Base-by-base conservation (phyloP, 2,797 vertebrate species). In the Pachyuromys duprasi region DNA sequence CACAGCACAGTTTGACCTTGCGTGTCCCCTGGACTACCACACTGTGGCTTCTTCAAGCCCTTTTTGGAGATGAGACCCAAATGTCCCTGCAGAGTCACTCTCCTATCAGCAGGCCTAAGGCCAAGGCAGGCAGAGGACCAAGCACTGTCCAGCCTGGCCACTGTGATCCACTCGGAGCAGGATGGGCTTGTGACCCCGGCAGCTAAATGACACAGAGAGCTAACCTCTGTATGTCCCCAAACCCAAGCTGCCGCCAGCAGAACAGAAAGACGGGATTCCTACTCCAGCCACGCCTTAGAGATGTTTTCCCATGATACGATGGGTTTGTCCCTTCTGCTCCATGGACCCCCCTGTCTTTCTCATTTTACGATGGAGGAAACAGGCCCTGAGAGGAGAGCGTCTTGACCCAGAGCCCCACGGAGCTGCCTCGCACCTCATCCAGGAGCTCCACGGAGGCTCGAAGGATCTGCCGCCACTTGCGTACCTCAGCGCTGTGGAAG, bases 381-480 rank as follows among this genome's bases (percentile, higher is more conserved):
- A 1, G 72, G 39, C 84, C 55, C 3, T 0, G 33, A 5, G 0
- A 8, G 14, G 22, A 28, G 33, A 42, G 11, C 42, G 5, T 5
- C 49, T n/a, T 14, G 31, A 11, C 7, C 1, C n/a, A 36, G 76
- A 2, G 55, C 63, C 74, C 49, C 7, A 0, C 3, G 4, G 2
- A 2, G 28, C 45, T 9, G 3, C 4, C 55, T 4, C 98, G 55
- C 45, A 99, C 99, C 99, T 99, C 99, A 63, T 99, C 99, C 3
- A 99, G 99, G 79, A 99, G 99, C 14, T 99, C 98, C 95, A 99
- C 99, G 0, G 99, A 99, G 0, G 99, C 99, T 93, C 99, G 98
- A 92, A 99, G 98, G 96, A 99, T 99, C 98, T 99, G 99, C 93
- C 99, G 99, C 99, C 99, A 99, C 96, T 99, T 99, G 98, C 98